phyloP scores from a whole-genome alignment of 2,888 invertebrate genomes.

The Ptilodon capucinus region DNA sequence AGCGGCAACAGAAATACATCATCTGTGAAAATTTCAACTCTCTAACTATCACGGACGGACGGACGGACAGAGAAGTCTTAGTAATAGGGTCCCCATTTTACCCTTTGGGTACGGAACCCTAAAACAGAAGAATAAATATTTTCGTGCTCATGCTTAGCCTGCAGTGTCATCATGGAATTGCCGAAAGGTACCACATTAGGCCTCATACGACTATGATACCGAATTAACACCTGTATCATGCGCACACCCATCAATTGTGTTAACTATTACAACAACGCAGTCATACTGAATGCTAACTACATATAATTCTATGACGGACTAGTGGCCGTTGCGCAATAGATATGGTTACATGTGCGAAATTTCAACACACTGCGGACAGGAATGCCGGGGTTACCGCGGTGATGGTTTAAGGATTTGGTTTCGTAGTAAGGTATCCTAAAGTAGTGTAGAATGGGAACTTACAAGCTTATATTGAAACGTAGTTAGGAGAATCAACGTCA shows the following conservation, averaged over 20 bases:
- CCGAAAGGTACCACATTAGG: not conserved
- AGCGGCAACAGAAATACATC: no score
- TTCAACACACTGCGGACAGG: constrained; percentile 21
- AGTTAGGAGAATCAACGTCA: no score
- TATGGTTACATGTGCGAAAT: constrained; percentile 30
- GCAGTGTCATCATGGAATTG: not conserved
- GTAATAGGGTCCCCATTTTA: no score
- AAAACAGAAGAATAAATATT: no score
- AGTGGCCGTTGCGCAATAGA: constrained; percentile 49
- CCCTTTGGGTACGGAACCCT: no score
- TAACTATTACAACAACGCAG: constrained; percentile 50
- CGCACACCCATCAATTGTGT: constrained; percentile 26
- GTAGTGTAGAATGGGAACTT: not conserved
- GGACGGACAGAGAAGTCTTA: no score
- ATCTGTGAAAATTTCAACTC: no score
- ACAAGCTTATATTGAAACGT: no score
- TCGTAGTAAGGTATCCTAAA: not conserved
- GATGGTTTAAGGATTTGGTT: constrained; percentile 3
- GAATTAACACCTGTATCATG: constrained; percentile 39
- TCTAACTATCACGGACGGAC: no score
- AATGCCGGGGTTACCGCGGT: constrained; percentile 10
- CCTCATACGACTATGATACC: constrained; percentile 12
- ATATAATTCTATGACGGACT: constrained; percentile 39
- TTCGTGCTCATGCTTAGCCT: no score
- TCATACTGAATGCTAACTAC: constrained; percentile 62